phyloP scores from a whole-genome alignment of 2,113 vertebrate genomes.

The Microcebus lehilahytsara region DNA sequence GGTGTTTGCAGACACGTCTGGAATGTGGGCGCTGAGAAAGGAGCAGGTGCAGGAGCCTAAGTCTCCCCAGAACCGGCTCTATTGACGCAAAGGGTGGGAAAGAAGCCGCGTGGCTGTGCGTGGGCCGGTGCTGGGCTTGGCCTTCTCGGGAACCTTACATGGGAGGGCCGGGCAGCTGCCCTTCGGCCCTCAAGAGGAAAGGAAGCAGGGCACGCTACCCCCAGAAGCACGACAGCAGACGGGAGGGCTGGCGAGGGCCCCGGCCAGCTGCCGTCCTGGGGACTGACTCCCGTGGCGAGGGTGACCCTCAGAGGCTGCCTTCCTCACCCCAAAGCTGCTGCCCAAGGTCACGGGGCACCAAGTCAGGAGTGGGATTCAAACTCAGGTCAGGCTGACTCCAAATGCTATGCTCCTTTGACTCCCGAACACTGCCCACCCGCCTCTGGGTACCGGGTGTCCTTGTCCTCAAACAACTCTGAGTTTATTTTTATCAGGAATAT shows the following conservation, averaged over 20 bases:
- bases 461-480: not conserved
- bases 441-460: not conserved
- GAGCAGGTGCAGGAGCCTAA: not conserved
- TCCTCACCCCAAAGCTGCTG: rapidly evolving
- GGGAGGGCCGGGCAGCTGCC: not conserved
- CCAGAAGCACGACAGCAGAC: not conserved
- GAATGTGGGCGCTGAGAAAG: not conserved
- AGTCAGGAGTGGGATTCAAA: not conserved
- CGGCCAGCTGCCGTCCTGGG: not conserved
- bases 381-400: too few species aligned
- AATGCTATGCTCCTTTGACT: not conserved
- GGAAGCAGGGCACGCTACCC: not conserved
- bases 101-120: not conserved
- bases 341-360: not conserved
- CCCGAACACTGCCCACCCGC: not conserved
- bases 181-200: not conserved
- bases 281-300: not conserved
- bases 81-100: not conserved
- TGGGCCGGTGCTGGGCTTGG: not conserved
- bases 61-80: not conserved
- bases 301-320: not conserved
- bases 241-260: not conserved
- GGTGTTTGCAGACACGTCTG: not conserved
- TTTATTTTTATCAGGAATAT: not conserved
- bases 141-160: not conserved